phyloP scores from a whole-genome alignment of 2,888 invertebrate genomes.

The Shargacucullia verbasci region DNA sequence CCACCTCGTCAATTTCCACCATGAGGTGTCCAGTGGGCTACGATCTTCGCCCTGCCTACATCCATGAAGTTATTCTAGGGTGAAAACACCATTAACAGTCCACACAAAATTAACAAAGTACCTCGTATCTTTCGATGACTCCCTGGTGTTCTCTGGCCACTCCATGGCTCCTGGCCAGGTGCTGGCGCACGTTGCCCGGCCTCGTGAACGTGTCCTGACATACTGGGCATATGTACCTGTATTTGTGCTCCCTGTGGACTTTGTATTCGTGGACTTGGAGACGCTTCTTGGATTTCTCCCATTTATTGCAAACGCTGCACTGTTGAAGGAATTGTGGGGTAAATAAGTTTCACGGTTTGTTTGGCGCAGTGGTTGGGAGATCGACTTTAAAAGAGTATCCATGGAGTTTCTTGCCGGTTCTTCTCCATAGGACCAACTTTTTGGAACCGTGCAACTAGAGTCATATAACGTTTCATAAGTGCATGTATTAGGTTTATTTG shows the following conservation, averaged over 20 bases:
- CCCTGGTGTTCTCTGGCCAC: slow-evolving; percentile 57
- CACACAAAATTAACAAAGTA: slow-evolving; percentile 9
- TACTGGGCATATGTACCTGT: slow-evolving; percentile 60
- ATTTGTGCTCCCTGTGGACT: slow-evolving; percentile 54
- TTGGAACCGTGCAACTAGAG: too few relatives aligned
- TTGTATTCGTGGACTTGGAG: slow-evolving; percentile 65
- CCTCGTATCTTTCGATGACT: slow-evolving; percentile 53
- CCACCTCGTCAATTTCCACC: too few relatives aligned
- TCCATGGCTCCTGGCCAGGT: slow-evolving; percentile 57
- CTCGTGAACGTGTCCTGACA: slow-evolving; percentile 61
- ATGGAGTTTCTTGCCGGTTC: too few relatives aligned
- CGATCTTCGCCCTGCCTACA: too few relatives aligned
- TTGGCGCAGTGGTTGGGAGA: too few relatives aligned
- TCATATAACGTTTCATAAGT: too few relatives aligned
- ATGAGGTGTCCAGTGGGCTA: too few relatives aligned
- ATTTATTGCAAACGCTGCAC: slow-evolving; percentile 64
- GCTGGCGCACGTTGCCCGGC: slow-evolving; percentile 57
- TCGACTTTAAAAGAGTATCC: too few relatives aligned
- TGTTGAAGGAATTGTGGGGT: slow-evolving; percentile 38
- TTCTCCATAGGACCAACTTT: too few relatives aligned
- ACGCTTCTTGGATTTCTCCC: slow-evolving; percentile 66
- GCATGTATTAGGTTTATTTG: too few relatives aligned
- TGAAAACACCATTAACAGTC: slow-evolving; percentile 4
- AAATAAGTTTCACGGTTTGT: too few relatives aligned
- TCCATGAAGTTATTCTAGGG: too few relatives aligned